A percentile compares a stretch with the other conserved stretches of the same genome.
phyloP scores from a whole-genome alignment of 2,888 invertebrate species.

The Caenorhabditis sp. region DNA sequence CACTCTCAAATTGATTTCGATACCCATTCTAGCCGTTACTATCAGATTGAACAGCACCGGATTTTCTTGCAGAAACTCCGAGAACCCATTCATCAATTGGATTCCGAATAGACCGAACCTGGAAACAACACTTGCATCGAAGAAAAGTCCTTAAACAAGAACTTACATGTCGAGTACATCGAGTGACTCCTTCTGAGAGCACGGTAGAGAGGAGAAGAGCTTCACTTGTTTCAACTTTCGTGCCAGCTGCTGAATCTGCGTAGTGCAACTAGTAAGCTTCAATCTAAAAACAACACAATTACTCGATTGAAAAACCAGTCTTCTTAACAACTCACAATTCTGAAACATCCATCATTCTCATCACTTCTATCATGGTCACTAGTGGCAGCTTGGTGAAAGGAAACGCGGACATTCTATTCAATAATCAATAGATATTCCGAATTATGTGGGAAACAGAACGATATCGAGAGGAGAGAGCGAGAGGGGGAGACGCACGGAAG shows the following conservation, averaged over 20 bases:
- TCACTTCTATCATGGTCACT: background rate
- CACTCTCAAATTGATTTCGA: background rate
- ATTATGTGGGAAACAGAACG: too few species aligned
- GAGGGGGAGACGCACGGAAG: too few species aligned
- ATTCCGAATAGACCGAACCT: constrained; percentile 13
- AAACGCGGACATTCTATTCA: background rate
- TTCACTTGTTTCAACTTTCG: background rate
- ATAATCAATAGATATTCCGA: background rate
- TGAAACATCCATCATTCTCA: background rate
- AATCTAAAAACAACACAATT: background rate
- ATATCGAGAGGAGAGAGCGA: too few species aligned
- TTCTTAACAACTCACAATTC: background rate
- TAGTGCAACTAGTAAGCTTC: background rate
- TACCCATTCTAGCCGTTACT: background rate
- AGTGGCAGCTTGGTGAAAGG: background rate
- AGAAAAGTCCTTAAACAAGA: background rate
- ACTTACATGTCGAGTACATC: background rate
- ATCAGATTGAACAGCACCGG: background rate
- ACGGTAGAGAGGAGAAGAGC: background rate
- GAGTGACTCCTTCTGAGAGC: background rate
- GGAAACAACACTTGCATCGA: background rate
- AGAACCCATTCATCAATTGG: background rate
- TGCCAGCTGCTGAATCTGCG: background rate
- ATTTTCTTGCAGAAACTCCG: background rate
- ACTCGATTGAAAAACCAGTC: background rate